Conservation (phyloP, 92 coral and sea anemone species). For the Scolanthus callimorphus region DNA sequence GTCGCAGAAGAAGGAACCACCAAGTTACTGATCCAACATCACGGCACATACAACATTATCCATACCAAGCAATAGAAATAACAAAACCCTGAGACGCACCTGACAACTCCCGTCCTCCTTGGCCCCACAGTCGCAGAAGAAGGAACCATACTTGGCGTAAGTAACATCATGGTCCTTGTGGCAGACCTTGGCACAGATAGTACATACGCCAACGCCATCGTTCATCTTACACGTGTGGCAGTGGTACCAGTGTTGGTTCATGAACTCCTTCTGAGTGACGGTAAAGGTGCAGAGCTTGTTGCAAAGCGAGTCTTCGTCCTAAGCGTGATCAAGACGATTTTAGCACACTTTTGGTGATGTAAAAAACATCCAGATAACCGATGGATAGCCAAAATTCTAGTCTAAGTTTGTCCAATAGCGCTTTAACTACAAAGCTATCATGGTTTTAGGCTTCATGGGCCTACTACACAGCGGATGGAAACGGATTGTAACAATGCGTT, state of each 20-base stretch:
- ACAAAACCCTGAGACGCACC: too few relatives aligned
- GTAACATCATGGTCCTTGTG: conserved; percentile 96
- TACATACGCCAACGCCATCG: conserved; percentile 98
- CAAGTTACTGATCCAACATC: too few relatives aligned
- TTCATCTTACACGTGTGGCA: conserved; percentile 99
- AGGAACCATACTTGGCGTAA: conserved; percentile 96
- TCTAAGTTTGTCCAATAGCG: background rate
- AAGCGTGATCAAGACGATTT: too few relatives aligned
- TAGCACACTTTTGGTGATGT: too few relatives aligned
- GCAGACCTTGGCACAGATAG: conserved; percentile 96
- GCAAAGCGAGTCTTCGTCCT: conserved; percentile 96
- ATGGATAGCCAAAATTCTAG: too few relatives aligned
- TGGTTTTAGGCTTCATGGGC: too few relatives aligned
- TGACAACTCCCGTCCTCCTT: conserved; percentile 97
- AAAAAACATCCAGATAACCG: too few relatives aligned
- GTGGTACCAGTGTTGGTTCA: conserved; percentile 99
- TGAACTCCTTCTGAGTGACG: conserved; percentile 94
- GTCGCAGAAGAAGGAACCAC: conserved; percentile 13
- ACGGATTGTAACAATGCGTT: background rate
- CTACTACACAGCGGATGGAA: too few relatives aligned
- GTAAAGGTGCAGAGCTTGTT: conserved; percentile 97
- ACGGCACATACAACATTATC: too few relatives aligned
- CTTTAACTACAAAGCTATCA: too few relatives aligned
- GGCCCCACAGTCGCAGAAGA: conserved; percentile 99
- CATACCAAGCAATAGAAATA: too few relatives aligned